phyloP scores from a whole-genome alignment of 1,140 invertebrate genomes.

The Coptotermes formosanus region DNA sequence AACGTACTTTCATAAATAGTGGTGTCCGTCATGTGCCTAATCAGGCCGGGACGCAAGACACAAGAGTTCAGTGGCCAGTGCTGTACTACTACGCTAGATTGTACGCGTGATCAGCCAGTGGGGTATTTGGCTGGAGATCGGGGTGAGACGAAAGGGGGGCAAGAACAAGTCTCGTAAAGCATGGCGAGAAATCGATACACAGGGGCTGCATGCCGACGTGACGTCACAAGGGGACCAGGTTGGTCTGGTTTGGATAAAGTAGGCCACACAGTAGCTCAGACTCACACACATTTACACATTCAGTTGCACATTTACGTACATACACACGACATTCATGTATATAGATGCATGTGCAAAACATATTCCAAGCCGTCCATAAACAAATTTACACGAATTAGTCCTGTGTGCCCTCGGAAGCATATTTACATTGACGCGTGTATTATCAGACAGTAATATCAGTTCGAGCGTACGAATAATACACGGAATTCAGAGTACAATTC shows the following conservation, averaged over 20 bases:
- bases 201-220: slow-evolving; percentile 7
- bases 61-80: neutral
- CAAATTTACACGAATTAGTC: too few species aligned
- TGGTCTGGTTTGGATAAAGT: slow-evolving; percentile 1
- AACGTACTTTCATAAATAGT: too few species aligned
- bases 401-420: too few species aligned
- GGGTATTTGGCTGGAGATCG: neutral
- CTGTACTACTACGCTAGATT: neutral
- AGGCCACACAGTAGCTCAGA: neutral
- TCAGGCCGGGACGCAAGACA: too few species aligned
- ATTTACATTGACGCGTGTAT: too few species aligned
- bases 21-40: too few species aligned
- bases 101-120: neutral
- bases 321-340: neutral
- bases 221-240: neutral
- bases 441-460: too few species aligned
- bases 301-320: neutral
- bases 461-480: too few species aligned
- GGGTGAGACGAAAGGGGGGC: neutral
- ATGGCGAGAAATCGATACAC: slow-evolving; percentile 17
- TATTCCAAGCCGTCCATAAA: too few species aligned
- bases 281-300: neutral
- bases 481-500: too few species aligned
- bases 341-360: too few species aligned
- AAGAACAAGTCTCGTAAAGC: neutral